Conservation (phyloP, 1,140 invertebrate species). For the Yoshiicerus persimilis region DNA sequence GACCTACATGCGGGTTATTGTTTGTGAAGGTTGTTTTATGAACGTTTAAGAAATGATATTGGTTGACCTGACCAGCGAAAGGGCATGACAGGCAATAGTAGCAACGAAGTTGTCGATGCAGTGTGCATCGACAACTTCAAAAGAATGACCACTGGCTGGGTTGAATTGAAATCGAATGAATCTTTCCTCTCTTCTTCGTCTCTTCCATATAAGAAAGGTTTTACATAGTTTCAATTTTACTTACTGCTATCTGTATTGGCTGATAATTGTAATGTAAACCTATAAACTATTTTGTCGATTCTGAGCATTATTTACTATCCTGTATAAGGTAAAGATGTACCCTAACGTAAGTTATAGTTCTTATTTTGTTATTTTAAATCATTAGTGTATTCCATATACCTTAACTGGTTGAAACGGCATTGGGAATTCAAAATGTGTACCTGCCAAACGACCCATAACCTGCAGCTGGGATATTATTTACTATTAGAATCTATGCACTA, state of each 20-base stretch:
- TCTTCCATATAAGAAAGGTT: background rate
- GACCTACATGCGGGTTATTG: too few relatives aligned
- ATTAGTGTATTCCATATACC: background rate
- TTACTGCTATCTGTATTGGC: background rate
- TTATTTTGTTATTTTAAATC: background rate
- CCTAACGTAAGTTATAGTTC: background rate
- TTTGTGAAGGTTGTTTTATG: background rate
- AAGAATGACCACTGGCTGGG: background rate
- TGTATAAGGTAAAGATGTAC: background rate
- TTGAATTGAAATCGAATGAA: background rate
- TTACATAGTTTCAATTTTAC: background rate
- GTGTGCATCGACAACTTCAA: background rate
- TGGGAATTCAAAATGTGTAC: conserved; percentile 3
- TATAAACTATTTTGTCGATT: background rate
- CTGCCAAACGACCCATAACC: conserved; percentile 26
- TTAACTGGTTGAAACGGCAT: background rate
- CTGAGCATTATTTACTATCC: background rate
- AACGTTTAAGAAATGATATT: background rate
- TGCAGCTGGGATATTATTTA: background rate
- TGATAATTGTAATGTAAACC: background rate
- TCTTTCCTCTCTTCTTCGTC: background rate
- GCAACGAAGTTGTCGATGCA: background rate
- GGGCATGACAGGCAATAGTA: background rate
- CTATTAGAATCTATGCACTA: background rate
- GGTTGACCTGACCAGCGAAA: background rate